These are phyloP conservation scores for Pungitius pungitius DNA, from an alignment of 2,113 vertebrate species.

Conservation along the genomic window DNA sequence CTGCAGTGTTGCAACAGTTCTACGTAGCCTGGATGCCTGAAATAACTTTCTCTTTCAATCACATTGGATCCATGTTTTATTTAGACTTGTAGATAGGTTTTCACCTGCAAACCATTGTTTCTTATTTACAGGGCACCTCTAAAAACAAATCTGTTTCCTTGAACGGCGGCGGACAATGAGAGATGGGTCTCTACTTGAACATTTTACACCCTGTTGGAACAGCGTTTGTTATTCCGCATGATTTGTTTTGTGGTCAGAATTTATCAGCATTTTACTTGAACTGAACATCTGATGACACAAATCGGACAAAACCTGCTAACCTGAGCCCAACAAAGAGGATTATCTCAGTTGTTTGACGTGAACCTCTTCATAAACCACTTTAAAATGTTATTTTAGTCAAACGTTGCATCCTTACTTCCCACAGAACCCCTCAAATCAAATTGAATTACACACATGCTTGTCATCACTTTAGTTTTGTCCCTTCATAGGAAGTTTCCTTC, in stretches of 20 bases:
- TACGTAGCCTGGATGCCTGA: background rate
- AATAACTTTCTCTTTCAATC: background rate
- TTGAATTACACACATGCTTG: background rate
- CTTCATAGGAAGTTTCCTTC: background rate
- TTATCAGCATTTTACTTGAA: background rate
- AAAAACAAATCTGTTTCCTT: background rate
- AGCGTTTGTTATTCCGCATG: background rate
- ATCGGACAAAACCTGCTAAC: background rate
- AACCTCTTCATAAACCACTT: background rate
- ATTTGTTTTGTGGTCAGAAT: background rate
- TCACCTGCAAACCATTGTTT: background rate
- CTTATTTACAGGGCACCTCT: background rate
- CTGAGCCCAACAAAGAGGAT: background rate
- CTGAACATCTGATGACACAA: background rate
- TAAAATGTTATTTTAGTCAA: background rate
- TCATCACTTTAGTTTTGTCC: background rate
- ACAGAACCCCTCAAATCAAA: background rate
- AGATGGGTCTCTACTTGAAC: background rate
- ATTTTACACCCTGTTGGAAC: background rate
- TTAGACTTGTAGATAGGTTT: background rate
- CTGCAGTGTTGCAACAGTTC: background rate
- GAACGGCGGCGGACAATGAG: background rate
- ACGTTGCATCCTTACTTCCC: background rate
- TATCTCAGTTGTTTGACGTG: background rate
- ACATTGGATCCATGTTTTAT: background rate